Conservation (phyloP, 1,140 invertebrate genomes). For the Tetragonula clypearis region DNA sequence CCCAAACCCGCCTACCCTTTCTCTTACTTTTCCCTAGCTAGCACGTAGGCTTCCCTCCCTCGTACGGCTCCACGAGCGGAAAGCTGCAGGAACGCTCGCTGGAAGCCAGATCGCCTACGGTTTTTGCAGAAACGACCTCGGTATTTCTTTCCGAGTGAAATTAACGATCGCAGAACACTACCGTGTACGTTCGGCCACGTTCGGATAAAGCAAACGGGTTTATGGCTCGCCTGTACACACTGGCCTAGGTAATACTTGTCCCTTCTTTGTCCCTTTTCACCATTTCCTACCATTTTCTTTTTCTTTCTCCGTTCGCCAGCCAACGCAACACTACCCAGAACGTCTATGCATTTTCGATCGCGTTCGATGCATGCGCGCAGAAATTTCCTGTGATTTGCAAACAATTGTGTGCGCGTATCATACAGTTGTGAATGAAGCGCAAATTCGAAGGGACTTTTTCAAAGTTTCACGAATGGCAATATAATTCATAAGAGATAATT, state of each 20-base stretch:
- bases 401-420: too few species aligned
- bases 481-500: too few species aligned
- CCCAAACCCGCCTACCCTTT: conserved; percentile 30
- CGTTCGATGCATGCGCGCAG: neutral
- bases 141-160: conserved; percentile 73
- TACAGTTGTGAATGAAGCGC: neutral
- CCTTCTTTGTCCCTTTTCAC: conserved; percentile 35
- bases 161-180: conserved; percentile 71
- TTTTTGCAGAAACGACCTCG: conserved; percentile 73
- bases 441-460: too few species aligned
- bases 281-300: neutral
- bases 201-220: conserved; percentile 70
- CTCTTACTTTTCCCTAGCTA: conserved; percentile 42
- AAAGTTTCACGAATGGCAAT: too few species aligned
- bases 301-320: conserved; percentile 21
- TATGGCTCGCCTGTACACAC: conserved; percentile 68
- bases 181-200: conserved; percentile 64
- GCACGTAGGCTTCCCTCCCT: conserved; percentile 18
- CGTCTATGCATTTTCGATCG: conserved; percentile 11
- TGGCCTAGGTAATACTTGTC: conserved; percentile 57
- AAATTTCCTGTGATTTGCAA: neutral
- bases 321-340: neutral
- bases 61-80: conserved; percentile 24
- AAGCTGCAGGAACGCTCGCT: conserved; percentile 61
- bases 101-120: conserved; percentile 67